Evolutionary conservation across 2,113 vertebrate species (phyloP), one percentile per base, ranked within the genome.

Genomic region (Xyliphius kryptos): DNA sequence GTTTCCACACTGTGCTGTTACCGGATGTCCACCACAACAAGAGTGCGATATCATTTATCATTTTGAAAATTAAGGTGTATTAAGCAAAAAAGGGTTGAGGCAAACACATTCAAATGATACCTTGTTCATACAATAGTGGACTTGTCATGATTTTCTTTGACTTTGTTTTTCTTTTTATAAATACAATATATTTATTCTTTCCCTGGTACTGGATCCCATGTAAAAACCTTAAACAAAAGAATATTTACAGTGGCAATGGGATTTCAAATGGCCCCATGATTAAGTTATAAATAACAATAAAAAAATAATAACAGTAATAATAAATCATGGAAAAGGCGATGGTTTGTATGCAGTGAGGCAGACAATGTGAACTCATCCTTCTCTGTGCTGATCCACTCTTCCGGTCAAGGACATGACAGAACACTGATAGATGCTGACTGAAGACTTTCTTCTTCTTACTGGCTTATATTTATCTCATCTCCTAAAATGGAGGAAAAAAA

Each of bases 71-170:
- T 65, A 59, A 46, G 53, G 69, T 82, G 78, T 77, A 87, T 44
- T 44, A 12, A 49, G 16, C 3, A 15, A 47, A 80, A 86, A n/a
- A n/a, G n/a, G n/a, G n/a, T n/a, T 66, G 82, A 80, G 56, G 77
- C 87, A 89, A 88, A 87, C 87, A 91, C 88, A 88, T 90, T 90
- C 83, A 85, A 79, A 89, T 77, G 79, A 80, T 76, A 77, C 79
- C 68, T 75, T 67, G 14, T 55, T 63, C 73, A 73, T 49, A 68
- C 77, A 74, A 81, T 79, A 83, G 85, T 69, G 77, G 78, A 80
- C 70, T 61, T 63, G 63, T 70, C 55, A 37, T 64, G 66, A 61
- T 77, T 78, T 75, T 63, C 76, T 73, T 71, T 65, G 56, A n/a
- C n/a, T n/a, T n/a, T n/a, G n/a, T n/a, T n/a, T n/a, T n/a, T 77